phyloP scores from a whole-genome alignment of 2,888 invertebrate species.

The Rhodophaea formosa region DNA sequence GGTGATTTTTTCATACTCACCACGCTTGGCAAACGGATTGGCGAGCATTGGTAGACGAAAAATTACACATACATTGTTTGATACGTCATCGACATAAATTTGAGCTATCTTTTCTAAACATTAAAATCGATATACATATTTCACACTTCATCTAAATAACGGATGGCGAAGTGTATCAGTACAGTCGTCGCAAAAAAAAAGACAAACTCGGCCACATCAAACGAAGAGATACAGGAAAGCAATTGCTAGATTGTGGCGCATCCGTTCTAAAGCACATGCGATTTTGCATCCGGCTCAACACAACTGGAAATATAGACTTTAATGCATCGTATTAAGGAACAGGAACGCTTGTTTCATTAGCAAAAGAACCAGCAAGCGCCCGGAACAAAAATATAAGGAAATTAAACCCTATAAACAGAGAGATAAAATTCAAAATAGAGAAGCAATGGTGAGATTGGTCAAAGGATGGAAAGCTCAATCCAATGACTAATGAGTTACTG shows the following conservation, averaged over 20 bases:
- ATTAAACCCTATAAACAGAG: constrained; percentile 29
- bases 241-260: constrained; percentile 45
- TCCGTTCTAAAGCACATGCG: constrained; percentile 45
- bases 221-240: constrained; percentile 55
- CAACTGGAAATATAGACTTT: constrained; percentile 32
- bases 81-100: too few species aligned
- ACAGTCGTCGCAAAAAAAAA: constrained; percentile 33
- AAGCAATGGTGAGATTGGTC: constrained; percentile 20
- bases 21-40: too few species aligned
- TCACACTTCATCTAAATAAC: constrained; percentile 6
- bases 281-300: constrained; percentile 30
- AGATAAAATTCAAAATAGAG: constrained; percentile 28
- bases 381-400: constrained; percentile 21
- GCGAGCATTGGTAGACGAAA: too few species aligned
- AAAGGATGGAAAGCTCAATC: constrained; percentile 45
- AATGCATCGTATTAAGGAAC: constrained; percentile 30
- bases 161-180: constrained; percentile 20
- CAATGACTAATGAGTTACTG: constrained; percentile 46
- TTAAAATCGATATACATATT: background rate
- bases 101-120: too few species aligned
- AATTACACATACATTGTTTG: too few species aligned
- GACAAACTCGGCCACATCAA: constrained; percentile 38
- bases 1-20: too few species aligned
- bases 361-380: background rate
- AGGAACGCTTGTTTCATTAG: constrained; percentile 1